Percentiles rank a stretch among this genome's conserved stretches.
These are phyloP conservation scores for Phasianus colchicus DNA, from an alignment of 2,113 vertebrate species.

Conservation along the genomic window DNA sequence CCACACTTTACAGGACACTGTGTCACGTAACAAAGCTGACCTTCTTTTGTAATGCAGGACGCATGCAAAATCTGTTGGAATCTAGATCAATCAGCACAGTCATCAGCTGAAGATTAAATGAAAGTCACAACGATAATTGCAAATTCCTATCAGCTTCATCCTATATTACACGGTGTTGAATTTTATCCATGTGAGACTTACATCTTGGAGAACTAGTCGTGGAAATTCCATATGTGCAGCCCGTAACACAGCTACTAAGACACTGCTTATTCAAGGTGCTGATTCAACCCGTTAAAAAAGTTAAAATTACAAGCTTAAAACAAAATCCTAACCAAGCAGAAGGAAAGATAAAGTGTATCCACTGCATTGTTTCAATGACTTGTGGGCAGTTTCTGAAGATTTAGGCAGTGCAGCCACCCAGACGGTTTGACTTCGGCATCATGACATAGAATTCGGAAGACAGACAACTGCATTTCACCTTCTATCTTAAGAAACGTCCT, in stretches of 20 bases:
- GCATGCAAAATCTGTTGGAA: conserved; percentile 73
- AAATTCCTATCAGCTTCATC: conserved; percentile 62
- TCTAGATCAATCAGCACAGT: conserved; percentile 72
- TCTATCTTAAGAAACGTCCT: conserved; percentile 27
- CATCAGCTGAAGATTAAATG: conserved; percentile 74
- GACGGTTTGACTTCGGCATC: neutral
- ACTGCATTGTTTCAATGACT: conserved; percentile 50
- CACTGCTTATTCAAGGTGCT: conserved; percentile 25
- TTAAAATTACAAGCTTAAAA: conserved; percentile 19
- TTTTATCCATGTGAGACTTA: conserved; percentile 46
- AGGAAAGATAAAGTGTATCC: neutral
- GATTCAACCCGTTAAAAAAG: conserved; percentile 36
- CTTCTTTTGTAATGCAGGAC: conserved; percentile 50
- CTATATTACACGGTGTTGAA: conserved; percentile 64
- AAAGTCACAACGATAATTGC: conserved; percentile 76
- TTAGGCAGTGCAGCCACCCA: conserved; percentile 47
- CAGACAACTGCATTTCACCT: neutral
- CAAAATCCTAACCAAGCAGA: conserved; percentile 5
- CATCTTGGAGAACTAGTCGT: conserved; percentile 26
- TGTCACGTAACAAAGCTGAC: conserved; percentile 56
- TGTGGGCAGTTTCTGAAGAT: conserved; percentile 29
- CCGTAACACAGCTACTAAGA: conserved; percentile 9
- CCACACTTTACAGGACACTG: conserved; percentile 49
- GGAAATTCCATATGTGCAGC: conserved; percentile 8
- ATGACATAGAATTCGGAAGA: conserved; percentile 47